A percentile compares a stretch with the other conserved stretches of the same genome.
These are phyloP conservation scores for Sebastes oblongus DNA, from an alignment of 2,797 vertebrate species.

Conservation along the genomic window DNA sequence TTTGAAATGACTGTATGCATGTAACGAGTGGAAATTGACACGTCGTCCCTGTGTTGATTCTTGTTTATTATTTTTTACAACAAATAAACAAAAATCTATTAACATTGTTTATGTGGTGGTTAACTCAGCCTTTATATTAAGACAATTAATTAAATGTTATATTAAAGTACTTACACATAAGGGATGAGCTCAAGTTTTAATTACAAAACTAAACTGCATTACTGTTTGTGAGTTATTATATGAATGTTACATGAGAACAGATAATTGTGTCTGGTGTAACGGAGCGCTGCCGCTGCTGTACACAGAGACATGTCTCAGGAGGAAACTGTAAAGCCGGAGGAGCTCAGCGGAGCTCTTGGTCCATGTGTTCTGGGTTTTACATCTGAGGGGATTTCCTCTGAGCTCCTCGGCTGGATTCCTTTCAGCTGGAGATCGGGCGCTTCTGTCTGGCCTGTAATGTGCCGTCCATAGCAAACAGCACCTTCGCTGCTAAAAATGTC, in stretches of 20 bases:
- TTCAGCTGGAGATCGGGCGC: neutral
- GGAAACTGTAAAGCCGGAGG: neutral
- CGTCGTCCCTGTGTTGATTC: no score
- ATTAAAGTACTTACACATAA: no score
- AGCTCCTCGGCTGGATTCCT: neutral
- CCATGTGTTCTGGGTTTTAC: slow-evolving; percentile 6
- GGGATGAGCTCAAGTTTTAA: neutral
- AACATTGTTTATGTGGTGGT: neutral
- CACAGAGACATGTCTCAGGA: neutral
- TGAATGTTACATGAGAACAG: neutral
- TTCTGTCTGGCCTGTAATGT: neutral
- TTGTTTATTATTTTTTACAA: neutral
- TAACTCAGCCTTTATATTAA: neutral
- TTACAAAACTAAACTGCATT: neutral
- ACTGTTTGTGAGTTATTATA: neutral
- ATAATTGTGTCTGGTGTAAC: neutral
- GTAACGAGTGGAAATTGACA: no score
- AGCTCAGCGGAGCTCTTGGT: neutral
- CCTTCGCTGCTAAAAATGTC: neutral
- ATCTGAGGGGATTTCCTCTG: slow-evolving; percentile 13
- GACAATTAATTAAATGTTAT: neutral
- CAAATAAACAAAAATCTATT: neutral
- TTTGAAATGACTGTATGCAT: no score
- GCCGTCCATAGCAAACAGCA: slow-evolving; percentile 2
- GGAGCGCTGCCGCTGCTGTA: no score